These are phyloP conservation scores for Andinoacara biseriatus DNA, from an alignment of 2,113 vertebrate species.

Conservation along the genomic window DNA sequence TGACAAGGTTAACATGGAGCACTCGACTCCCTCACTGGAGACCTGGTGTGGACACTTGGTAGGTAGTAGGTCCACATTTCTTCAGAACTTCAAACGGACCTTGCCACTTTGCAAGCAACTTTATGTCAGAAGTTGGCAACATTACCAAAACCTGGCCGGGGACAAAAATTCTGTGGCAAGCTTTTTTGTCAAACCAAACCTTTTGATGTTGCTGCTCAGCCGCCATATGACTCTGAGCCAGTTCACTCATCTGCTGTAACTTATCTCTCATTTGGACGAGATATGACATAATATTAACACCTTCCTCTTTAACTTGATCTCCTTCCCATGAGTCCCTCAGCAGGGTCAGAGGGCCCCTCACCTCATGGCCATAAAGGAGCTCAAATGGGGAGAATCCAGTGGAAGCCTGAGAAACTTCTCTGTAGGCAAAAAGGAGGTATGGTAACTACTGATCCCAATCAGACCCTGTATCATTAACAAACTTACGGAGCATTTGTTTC, in stretches of 20 bases:
- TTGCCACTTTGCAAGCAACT: not conserved
- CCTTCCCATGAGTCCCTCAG: not conserved
- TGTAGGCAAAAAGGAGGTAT: not conserved
- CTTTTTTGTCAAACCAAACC: not conserved
- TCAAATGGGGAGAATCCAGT: slow-evolving; percentile 20
- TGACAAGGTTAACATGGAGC: not conserved
- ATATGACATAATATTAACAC: not conserved
- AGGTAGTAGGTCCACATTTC: too few species aligned
- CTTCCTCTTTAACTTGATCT: rapidly evolving
- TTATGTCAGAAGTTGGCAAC: not conserved
- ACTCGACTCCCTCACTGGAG: too few species aligned
- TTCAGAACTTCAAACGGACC: too few species aligned
- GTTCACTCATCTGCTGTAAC: not conserved
- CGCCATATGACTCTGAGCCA: not conserved
- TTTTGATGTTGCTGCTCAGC: not conserved
- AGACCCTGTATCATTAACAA: too few species aligned
- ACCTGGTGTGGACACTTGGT: too few species aligned
- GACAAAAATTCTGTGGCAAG: not conserved
- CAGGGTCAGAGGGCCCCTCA: not conserved
- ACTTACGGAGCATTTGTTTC: too few species aligned
- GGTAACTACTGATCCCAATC: not conserved
- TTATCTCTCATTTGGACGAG: not conserved
- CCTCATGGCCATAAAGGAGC: not conserved
- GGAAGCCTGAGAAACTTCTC: slow-evolving; percentile 7
- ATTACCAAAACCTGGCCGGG: not conserved